Conservation (phyloP, 2,888 invertebrate genomes). For the Apodemia zela region DNA sequence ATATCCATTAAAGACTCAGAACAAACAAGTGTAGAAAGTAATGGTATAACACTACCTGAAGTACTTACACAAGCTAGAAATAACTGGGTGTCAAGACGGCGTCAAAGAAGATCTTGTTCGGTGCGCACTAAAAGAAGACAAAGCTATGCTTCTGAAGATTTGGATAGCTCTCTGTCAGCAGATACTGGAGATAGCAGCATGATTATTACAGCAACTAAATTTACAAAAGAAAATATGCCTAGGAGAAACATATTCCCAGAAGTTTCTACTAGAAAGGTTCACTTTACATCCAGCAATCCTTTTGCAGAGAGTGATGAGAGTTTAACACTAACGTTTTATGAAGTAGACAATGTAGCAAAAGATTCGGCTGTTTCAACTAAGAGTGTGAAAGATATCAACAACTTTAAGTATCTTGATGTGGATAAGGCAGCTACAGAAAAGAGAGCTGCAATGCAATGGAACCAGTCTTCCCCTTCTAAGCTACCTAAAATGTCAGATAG, state of each 20-base stretch:
- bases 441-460: constrained; percentile 52
- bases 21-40: constrained; percentile 39
- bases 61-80: constrained; percentile 43
- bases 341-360: constrained; percentile 55
- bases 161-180: constrained; percentile 81
- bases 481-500: constrained; percentile 54
- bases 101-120: constrained; percentile 49
- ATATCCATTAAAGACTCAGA: constrained; percentile 43
- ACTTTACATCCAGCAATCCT: constrained; percentile 67
- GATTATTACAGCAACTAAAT: constrained; percentile 74
- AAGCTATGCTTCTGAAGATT: constrained; percentile 72
- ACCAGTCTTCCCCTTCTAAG: constrained; percentile 65
- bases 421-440: constrained; percentile 62
- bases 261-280: constrained; percentile 62
- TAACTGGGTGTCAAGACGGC: constrained; percentile 47
- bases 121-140: constrained; percentile 52
- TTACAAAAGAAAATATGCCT: constrained; percentile 69
- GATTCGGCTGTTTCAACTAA: constrained; percentile 45
- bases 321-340: constrained; percentile 71
- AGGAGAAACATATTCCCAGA: constrained; percentile 66
- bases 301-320: constrained; percentile 75
- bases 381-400: constrained; percentile 54
- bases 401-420: constrained; percentile 69
- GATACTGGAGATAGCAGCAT: constrained; percentile 78
- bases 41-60: constrained; percentile 69